phyloP scores from a whole-genome alignment of 2,113 vertebrate species.

The Odocoileus hemionus region DNA sequence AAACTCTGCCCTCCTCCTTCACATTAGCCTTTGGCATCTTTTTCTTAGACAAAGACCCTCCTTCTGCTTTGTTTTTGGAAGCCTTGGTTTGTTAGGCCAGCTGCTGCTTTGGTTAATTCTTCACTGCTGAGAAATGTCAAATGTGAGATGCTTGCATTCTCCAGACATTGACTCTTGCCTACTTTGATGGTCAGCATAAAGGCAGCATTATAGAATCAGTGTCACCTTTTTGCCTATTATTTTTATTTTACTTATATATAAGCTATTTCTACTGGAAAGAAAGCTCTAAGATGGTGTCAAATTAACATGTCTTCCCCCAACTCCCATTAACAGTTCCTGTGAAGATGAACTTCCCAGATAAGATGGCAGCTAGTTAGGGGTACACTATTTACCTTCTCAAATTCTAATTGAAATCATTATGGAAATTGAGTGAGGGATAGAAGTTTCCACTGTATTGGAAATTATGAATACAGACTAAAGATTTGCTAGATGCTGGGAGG shows the following conservation, averaged over 20 bases:
- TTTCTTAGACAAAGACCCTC: neutral
- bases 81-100: neutral
- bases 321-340: neutral
- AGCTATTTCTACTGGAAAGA: neutral
- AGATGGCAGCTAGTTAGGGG: neutral
- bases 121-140: neutral
- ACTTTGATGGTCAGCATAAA: neutral
- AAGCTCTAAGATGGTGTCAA: neutral
- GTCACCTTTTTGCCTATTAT: neutral
- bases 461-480: slow-evolving; percentile 15
- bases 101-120: neutral
- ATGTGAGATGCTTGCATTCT: neutral
- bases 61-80: neutral
- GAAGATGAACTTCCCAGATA: neutral
- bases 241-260: slow-evolving; percentile 11
- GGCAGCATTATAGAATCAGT: neutral
- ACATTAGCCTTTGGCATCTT: neutral
- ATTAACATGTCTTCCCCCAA: neutral
- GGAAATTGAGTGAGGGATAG: slow-evolving; percentile 12
- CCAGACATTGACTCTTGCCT: neutral
- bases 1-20: neutral
- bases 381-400: neutral
- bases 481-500: neutral
- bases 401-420: slow-evolving; percentile 30
- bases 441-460: neutral